These are phyloP conservation scores for Butastur rufipennis DNA, from an alignment of 2,113 vertebrate species.

Conservation along the genomic window DNA sequence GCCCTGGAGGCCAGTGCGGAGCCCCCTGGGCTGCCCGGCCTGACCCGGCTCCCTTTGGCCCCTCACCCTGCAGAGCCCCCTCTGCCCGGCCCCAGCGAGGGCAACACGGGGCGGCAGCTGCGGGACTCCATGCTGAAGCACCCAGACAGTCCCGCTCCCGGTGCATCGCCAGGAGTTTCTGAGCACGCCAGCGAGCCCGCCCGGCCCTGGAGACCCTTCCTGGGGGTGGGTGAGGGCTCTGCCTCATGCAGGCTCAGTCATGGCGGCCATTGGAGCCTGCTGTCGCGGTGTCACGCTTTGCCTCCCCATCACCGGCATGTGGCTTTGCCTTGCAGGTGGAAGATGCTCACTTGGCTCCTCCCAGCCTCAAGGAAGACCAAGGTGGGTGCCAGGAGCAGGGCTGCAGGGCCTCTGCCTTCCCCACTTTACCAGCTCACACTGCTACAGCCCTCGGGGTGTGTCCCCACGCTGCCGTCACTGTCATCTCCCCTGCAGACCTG, in stretches of 20 bases:
- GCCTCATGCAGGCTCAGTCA: rapidly evolving
- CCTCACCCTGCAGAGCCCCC: background rate
- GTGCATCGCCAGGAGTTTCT: background rate
- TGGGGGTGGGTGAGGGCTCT: slow-evolving; percentile 32
- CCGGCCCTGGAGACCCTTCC: slow-evolving; percentile 43
- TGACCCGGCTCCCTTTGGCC: background rate
- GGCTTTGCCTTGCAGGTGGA: slow-evolving; percentile 61
- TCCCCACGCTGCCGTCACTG: rapidly evolving
- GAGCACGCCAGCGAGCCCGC: rapidly evolving
- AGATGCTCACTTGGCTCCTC: background rate
- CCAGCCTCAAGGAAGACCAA: slow-evolving; percentile 60
- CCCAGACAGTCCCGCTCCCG: slow-evolving; percentile 7
- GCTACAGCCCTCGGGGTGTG: rapidly evolving
- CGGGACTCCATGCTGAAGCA: slow-evolving; percentile 78
- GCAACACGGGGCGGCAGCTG: background rate
- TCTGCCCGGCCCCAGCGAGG: background rate
- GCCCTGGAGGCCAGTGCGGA: too few species aligned
- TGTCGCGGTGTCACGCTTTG: rapidly evolving
- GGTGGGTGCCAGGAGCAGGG: slow-evolving; percentile 8
- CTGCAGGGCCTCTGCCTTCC: background rate
- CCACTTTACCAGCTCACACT: rapidly evolving
- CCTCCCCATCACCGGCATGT: rapidly evolving
- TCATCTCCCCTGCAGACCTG: slow-evolving; percentile 45
- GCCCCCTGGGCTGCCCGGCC: background rate
- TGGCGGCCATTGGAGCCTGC: rapidly evolving